phyloP scores from a whole-genome alignment of 2,797 vertebrate species.

The Schizopygopsis malacanthus region DNA sequence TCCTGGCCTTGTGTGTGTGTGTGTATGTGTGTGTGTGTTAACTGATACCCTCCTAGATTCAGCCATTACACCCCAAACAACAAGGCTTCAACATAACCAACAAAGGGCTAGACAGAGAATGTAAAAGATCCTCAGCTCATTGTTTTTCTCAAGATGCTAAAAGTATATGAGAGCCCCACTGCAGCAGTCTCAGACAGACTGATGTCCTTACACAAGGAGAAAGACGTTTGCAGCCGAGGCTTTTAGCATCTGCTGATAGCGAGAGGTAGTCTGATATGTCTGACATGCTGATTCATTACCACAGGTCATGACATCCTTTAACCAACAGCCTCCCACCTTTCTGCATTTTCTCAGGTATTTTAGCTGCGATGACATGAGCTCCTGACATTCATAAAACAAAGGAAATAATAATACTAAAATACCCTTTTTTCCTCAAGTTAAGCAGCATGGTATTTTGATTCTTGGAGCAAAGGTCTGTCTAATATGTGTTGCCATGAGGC shows the following conservation, averaged over 20 bases:
- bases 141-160: not conserved
- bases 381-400: not conserved
- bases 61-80: constrained; percentile 56
- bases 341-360: constrained; percentile 27
- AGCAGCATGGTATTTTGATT: constrained; percentile 31
- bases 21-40: constrained; percentile 43
- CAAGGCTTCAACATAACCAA: constrained; percentile 54
- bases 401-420: not conserved
- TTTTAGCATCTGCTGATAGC: constrained; percentile 45
- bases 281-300: constrained; percentile 46
- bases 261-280: constrained; percentile 33
- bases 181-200: constrained; percentile 26
- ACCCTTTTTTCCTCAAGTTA: not conserved
- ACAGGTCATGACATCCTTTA: constrained; percentile 25
- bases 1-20: constrained; percentile 30
- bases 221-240: constrained; percentile 20
- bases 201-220: constrained; percentile 47
- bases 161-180: constrained; percentile 3
- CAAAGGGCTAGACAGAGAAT: constrained; percentile 45
- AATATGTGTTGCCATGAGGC: constrained; percentile 72
- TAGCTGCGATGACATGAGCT: not conserved
- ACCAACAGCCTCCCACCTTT: not conserved
- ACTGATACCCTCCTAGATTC: constrained; percentile 56
- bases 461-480: constrained; percentile 48
- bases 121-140: constrained; percentile 31